Evolutionary conservation across 1,140 invertebrate genomes (phyloP).

Genomic region (Metaphire vulgaris): DNA sequence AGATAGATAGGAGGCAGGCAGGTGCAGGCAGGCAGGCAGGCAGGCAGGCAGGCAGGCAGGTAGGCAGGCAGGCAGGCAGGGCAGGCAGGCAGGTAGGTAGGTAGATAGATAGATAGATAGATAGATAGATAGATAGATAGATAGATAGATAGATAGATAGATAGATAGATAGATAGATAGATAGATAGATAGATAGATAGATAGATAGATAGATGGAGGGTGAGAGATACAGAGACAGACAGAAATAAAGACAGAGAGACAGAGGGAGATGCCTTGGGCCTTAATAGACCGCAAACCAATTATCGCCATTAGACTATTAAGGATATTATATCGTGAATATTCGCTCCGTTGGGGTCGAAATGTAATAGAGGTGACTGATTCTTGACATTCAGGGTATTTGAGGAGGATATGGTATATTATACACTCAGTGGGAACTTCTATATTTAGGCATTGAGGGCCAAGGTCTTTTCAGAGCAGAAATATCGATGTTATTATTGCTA

Average conservation of each 20-base stretch:
- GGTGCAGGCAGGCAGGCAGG: neutral
- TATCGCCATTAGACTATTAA: no score
- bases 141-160: conserved; percentile 3
- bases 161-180: conserved; percentile 3
- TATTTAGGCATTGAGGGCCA: no score
- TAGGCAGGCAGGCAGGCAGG: neutral
- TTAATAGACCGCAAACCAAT: no score
- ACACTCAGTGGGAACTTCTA: no score
- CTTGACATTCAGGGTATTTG: no score
- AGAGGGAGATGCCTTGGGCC: no score
- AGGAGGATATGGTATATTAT: no score
- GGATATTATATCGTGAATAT: no score
- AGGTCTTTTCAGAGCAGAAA: no score
- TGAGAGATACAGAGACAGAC: neutral
- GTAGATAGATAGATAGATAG: conserved; percentile 1
- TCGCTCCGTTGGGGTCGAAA: no score
- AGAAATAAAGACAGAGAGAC: neutral
- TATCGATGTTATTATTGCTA: no score
- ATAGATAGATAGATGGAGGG: neutral
- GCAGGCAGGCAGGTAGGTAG: neutral
- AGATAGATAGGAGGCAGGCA: neutral
- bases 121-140: conserved; percentile 3
- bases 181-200: conserved; percentile 3
- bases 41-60: neutral
- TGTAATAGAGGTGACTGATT: no score